phyloP scores from a whole-genome alignment of 2,113 vertebrate genomes.

The Myrmophylax atrothorax region DNA sequence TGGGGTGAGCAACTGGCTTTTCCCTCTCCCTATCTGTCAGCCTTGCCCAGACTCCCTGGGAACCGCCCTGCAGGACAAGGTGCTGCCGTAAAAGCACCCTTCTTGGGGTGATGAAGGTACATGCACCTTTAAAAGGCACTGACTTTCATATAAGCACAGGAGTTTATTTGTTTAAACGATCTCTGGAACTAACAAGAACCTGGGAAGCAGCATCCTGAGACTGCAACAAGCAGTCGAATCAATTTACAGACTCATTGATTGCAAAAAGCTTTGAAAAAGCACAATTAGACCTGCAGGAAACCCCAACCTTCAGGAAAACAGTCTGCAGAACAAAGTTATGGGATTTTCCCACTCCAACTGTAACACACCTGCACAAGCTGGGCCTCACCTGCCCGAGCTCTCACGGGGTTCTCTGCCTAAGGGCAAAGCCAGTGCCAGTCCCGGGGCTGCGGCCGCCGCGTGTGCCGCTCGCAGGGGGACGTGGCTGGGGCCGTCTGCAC shows the following conservation, averaged over 20 bases:
- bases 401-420: rapidly evolving
- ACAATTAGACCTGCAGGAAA: neutral
- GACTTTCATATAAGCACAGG: rapidly evolving
- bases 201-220: neutral
- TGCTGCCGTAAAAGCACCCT: neutral
- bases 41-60: neutral
- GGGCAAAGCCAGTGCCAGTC: neutral
- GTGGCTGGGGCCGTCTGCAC: slow-evolving; percentile 6
- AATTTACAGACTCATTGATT: rapidly evolving
- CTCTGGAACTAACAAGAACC: neutral
- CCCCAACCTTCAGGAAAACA: neutral
- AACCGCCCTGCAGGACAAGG: neutral
- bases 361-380: rapidly evolving
- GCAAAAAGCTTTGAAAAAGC: neutral
- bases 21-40: neutral
- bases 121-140: rapidly evolving
- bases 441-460: neutral
- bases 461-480: neutral
- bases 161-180: neutral
- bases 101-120: rapidly evolving
- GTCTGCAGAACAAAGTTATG: neutral
- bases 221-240: neutral
- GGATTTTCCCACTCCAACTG: neutral
- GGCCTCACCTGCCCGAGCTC: neutral
- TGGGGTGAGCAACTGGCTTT: rapidly evolving